Evolutionary conservation across 2,113 vertebrate genomes (phyloP).

Genomic region (Xyrauchen texanus): DNA sequence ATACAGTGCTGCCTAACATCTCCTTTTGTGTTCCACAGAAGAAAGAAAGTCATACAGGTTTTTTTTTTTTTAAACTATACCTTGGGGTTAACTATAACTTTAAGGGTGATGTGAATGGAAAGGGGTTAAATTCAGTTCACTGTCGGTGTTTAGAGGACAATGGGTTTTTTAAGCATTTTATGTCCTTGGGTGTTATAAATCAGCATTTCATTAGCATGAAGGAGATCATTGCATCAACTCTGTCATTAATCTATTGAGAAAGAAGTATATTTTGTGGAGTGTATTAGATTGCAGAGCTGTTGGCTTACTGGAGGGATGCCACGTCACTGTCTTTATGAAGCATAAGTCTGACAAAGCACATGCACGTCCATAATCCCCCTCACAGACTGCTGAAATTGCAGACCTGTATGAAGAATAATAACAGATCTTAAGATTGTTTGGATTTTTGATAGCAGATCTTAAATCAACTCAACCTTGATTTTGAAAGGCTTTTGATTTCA

Average conservation of each 20-base stretch:
- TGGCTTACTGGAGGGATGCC: slow-evolving; percentile 30
- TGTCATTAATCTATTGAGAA: neutral
- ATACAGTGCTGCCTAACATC: too few relatives aligned
- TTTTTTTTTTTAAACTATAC: too few relatives aligned
- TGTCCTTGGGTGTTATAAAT: neutral
- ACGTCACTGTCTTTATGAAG: slow-evolving; percentile 7
- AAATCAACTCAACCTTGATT: neutral
- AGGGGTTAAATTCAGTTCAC: slow-evolving; percentile 1
- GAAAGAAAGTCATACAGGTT: too few relatives aligned
- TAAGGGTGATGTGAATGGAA: neutral
- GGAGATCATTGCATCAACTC: slow-evolving; percentile 16
- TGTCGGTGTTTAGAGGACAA: slow-evolving; percentile 8
- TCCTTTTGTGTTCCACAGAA: too few relatives aligned
- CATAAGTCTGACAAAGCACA: slow-evolving; percentile 25
- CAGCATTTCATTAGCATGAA: slow-evolving; percentile 12
- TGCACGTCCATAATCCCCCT: slow-evolving; percentile 38
- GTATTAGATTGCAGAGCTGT: slow-evolving; percentile 8
- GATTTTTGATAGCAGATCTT: slow-evolving; percentile 7
- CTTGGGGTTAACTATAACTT: too few relatives aligned
- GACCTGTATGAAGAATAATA: slow-evolving; percentile 31
- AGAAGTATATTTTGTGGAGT: neutral
- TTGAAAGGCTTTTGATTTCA: neutral
- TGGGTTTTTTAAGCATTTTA: neutral
- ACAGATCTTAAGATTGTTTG: slow-evolving; percentile 17
- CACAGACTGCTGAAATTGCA: slow-evolving; percentile 1